Conservation (phyloP, 2,888 invertebrate species). For the Coleophora flavipennella region DNA sequence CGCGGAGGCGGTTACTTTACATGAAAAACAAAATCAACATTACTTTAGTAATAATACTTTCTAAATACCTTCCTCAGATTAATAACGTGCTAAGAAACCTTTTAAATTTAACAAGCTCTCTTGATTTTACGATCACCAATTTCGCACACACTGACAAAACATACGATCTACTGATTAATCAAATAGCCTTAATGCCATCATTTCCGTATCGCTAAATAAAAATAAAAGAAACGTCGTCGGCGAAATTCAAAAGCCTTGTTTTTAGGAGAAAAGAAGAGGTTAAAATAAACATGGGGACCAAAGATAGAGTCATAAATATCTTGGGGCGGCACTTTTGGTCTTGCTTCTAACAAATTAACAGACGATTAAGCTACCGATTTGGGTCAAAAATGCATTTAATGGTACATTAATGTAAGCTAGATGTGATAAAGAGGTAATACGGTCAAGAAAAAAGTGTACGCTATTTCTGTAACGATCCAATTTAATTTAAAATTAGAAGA, state of each 20-base stretch:
- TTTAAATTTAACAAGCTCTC: no score
- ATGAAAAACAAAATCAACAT: no score
- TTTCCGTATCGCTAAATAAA: conserved; percentile 31
- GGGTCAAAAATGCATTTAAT: conserved; percentile 43
- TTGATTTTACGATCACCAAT: not conserved
- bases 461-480: conserved; percentile 3
- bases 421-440: conserved; percentile 38
- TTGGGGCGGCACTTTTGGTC: conserved; percentile 55
- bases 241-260: conserved; percentile 25
- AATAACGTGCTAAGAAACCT: no score
- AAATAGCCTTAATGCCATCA: conserved; percentile 29
- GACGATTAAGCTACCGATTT: conserved; percentile 68
- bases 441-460: conserved; percentile 18
- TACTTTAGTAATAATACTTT: no score
- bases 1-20: no score
- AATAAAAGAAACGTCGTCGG: conserved; percentile 29
- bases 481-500: not conserved
- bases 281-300: conserved; percentile 49
- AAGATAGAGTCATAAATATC: conserved; percentile 66
- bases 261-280: conserved; percentile 31
- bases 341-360: conserved; percentile 67
- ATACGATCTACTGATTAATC: conserved; percentile 9
- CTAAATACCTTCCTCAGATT: no score
- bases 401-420: conserved; percentile 50
- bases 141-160: conserved; percentile 4